phyloP scores from a whole-genome alignment of 2,888 invertebrate species.

The Esperia sulphurella region DNA sequence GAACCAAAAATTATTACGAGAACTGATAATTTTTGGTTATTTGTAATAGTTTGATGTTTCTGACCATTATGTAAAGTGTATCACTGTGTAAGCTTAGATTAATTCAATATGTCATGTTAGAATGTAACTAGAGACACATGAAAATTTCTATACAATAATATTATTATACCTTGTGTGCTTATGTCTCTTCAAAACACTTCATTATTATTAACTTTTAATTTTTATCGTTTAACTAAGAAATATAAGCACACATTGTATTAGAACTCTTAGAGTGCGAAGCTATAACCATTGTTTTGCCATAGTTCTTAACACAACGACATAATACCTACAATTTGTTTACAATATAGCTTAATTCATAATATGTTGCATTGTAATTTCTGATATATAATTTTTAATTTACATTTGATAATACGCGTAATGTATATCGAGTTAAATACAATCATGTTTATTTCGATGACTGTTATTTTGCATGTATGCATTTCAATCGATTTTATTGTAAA shows the following conservation, averaged over 20 bases:
- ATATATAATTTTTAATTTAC: slow-evolving; percentile 46
- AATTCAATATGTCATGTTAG: slow-evolving; percentile 72
- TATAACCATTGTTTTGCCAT: slow-evolving; percentile 75
- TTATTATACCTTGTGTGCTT: slow-evolving; percentile 46
- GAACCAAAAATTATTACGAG: slow-evolving; percentile 50
- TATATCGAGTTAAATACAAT: slow-evolving; percentile 23
- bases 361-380: slow-evolving; percentile 65
- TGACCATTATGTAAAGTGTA: slow-evolving; percentile 69
- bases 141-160: slow-evolving; percentile 46
- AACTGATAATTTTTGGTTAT: slow-evolving; percentile 53
- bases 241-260: slow-evolving; percentile 33
- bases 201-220: not conserved
- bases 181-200: slow-evolving; percentile 15
- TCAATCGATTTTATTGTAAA: slow-evolving; percentile 45
- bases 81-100: slow-evolving; percentile 73
- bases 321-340: slow-evolving; percentile 49
- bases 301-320: slow-evolving; percentile 64
- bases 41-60: slow-evolving; percentile 64
- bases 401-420: slow-evolving; percentile 41
- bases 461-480: slow-evolving; percentile 59
- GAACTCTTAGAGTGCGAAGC: slow-evolving; percentile 70
- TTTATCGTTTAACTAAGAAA: slow-evolving; percentile 12
- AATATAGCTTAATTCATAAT: slow-evolving; percentile 66
- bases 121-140: slow-evolving; percentile 62
- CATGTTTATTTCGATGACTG: slow-evolving; percentile 48